These are phyloP conservation scores for Papilio demoleus DNA, from an alignment of 2,888 invertebrate genomes.

Conservation along the genomic window DNA sequence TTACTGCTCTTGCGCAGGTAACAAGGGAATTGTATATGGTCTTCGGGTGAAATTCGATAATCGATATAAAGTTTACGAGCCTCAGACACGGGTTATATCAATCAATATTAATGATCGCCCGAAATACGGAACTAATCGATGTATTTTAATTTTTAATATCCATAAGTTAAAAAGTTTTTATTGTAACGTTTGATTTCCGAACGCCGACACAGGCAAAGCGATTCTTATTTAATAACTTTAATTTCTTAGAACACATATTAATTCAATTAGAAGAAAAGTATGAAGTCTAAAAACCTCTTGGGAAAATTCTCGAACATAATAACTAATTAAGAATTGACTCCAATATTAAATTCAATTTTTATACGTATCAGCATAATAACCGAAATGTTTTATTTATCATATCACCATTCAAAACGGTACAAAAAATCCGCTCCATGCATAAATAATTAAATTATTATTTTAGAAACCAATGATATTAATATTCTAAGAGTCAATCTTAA, in stretches of 20 bases:
- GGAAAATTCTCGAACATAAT: neutral
- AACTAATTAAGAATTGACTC: neutral
- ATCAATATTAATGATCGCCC: slow-evolving; percentile 77
- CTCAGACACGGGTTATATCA: slow-evolving; percentile 78
- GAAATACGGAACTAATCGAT: slow-evolving; percentile 79
- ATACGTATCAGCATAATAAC: neutral
- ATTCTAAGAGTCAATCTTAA: slow-evolving; percentile 18
- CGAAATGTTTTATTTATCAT: slow-evolving; percentile 16
- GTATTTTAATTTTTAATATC: slow-evolving; percentile 72
- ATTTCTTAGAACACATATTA: slow-evolving; percentile 22
- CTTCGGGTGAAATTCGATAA: slow-evolving; percentile 66
- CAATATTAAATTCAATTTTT: slow-evolving; percentile 8
- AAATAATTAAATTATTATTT: slow-evolving; percentile 35
- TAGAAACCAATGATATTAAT: slow-evolving; percentile 4
- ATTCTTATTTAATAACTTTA: slow-evolving; percentile 3
- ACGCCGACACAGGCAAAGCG: slow-evolving; percentile 9
- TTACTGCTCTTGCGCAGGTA: slow-evolving; percentile 67
- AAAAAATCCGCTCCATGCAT: slow-evolving; percentile 1
- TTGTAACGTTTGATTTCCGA: slow-evolving; percentile 35
- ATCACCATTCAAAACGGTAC: slow-evolving; percentile 33
- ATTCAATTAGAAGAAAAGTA: neutral
- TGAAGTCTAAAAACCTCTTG: neutral
- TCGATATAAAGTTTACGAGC: slow-evolving; percentile 74
- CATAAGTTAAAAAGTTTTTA: slow-evolving; percentile 59
- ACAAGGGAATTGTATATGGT: slow-evolving; percentile 60